Evolutionary conservation across 2,113 vertebrate species (phyloP).

Genomic region (Oxygymnocypris stewartii): DNA sequence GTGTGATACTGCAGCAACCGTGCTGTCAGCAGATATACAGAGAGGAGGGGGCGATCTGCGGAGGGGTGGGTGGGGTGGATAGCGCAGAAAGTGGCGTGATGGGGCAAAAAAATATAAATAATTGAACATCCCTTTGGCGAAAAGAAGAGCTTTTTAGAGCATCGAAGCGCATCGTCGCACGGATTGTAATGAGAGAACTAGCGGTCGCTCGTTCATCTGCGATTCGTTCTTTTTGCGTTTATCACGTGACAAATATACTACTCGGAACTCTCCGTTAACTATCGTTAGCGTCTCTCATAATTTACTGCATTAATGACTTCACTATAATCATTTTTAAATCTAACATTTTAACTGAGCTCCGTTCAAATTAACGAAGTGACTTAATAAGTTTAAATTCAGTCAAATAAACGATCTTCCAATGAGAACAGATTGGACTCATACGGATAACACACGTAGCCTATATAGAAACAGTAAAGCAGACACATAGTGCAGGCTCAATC

Average conservation of each 20-base stretch:
- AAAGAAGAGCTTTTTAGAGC: slow-evolving; percentile 38
- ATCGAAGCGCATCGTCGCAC: neutral
- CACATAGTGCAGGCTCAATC: slow-evolving; percentile 44
- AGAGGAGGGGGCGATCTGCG: slow-evolving; percentile 16
- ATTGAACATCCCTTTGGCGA: slow-evolving; percentile 61
- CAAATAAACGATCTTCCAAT: neutral
- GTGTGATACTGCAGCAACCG: slow-evolving; percentile 69
- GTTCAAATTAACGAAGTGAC: no score
- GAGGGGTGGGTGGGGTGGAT: slow-evolving; percentile 18
- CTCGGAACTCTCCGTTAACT: neutral
- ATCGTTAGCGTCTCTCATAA: neutral
- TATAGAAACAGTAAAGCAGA: slow-evolving; percentile 23
- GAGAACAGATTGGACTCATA: slow-evolving; percentile 46
- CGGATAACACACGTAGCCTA: slow-evolving; percentile 35
- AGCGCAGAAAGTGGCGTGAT: slow-evolving; percentile 39
- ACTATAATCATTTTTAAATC: no score
- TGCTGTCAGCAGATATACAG: slow-evolving; percentile 63
- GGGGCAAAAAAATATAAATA: slow-evolving; percentile 60
- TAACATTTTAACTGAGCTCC: no score
- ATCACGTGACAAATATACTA: slow-evolving; percentile 1
- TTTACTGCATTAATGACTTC: neutral
- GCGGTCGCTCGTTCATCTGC: no score
- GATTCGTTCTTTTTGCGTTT: neutral
- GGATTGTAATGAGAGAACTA: neutral
- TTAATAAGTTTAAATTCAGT: no score